A percentile compares a stretch with the other conserved stretches of the same genome.
phyloP scores from a whole-genome alignment of 2,113 vertebrate genomes.

The Suricata suricatta region DNA sequence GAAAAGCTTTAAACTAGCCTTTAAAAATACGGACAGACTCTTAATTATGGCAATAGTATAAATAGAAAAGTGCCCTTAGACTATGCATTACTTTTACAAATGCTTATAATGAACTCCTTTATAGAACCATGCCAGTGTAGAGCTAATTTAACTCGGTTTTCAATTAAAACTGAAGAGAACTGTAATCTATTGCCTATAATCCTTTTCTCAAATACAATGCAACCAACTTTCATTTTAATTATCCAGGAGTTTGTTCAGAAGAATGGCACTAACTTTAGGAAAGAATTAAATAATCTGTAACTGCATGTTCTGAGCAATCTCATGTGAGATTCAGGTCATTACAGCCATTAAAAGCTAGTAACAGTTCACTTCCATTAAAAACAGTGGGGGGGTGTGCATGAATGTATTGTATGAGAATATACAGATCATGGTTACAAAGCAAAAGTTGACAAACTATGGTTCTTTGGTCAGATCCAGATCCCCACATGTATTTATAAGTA shows the following conservation, averaged over 20 bases:
- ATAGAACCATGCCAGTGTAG: constrained; percentile 15
- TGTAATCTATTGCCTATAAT: constrained; percentile 37
- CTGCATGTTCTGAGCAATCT: constrained; percentile 21
- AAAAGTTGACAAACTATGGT: not conserved
- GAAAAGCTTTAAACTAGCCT: constrained; percentile 29
- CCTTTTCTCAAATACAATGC: constrained; percentile 51
- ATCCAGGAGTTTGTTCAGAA: constrained; percentile 51
- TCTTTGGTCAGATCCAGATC: not conserved
- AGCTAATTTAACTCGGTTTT: constrained; percentile 67
- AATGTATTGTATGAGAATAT: not conserved
- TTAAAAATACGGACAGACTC: constrained; percentile 26
- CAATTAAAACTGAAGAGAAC: constrained; percentile 65
- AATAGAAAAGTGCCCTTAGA: not conserved
- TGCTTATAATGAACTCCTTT: constrained; percentile 61
- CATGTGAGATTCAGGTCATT: not conserved
- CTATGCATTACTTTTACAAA: constrained; percentile 53
- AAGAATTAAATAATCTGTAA: constrained; percentile 57
- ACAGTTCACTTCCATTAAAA: not conserved
- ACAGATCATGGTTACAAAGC: not conserved
- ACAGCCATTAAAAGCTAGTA: not conserved
- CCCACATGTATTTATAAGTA: not conserved
- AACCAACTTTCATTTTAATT: constrained; percentile 60
- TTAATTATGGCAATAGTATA: constrained; percentile 38
- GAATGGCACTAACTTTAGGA: not conserved
- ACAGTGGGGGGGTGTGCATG: not conserved